A percentile compares a stretch with the other conserved stretches of the same genome.
These are phyloP conservation scores for Prinia subflava DNA, from an alignment of 2,113 vertebrate species.

Conservation along the genomic window DNA sequence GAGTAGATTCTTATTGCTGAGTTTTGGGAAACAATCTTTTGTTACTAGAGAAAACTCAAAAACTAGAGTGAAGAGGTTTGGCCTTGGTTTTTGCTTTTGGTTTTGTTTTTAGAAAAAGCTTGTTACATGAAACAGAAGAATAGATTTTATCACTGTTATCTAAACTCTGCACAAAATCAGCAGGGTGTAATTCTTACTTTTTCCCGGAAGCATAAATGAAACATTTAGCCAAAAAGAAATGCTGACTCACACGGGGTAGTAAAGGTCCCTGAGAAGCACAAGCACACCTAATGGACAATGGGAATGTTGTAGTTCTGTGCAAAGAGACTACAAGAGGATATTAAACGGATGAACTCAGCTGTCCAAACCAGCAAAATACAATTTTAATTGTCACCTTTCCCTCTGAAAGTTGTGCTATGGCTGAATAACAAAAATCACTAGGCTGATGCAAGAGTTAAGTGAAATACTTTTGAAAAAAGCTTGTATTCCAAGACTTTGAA, in stretches of 20 bases:
- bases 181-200: not conserved
- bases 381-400: not conserved
- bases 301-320: not conserved
- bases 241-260: not conserved
- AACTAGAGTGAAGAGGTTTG: not conserved
- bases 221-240: not conserved
- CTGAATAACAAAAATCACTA: not conserved
- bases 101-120: not conserved
- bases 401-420: not conserved
- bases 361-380: not conserved
- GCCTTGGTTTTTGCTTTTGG: not conserved
- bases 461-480: not conserved
- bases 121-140: not conserved
- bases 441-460: not conserved
- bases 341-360: not conserved
- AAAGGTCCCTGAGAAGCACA: not conserved
- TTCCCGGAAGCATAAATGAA: not conserved
- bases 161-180: not conserved
- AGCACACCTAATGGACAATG: not conserved
- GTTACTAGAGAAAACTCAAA: not conserved
- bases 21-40: not conserved
- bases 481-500: not conserved
- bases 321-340: not conserved
- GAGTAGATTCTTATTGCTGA: not conserved
- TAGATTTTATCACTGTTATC: not conserved